These are phyloP conservation scores for Macrostomum lignano DNA, from an alignment of 1,140 invertebrate genomes.

Conservation along the genomic window DNA sequence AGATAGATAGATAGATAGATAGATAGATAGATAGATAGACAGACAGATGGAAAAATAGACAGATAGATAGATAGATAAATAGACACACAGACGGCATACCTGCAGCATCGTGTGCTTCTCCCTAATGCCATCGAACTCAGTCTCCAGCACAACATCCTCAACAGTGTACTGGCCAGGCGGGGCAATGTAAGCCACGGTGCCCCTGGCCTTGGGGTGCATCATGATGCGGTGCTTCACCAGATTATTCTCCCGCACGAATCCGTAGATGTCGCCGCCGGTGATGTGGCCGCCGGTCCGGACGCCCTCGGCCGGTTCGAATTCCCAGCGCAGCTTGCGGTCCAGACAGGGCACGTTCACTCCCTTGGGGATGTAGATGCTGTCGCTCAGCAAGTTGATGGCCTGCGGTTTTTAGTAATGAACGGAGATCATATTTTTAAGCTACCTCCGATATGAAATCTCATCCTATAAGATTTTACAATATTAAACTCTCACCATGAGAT, in stretches of 20 bases:
- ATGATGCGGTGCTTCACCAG: constrained; percentile 86
- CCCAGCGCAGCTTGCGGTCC: constrained; percentile 37
- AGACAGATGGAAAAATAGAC: no score
- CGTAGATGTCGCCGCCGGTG: constrained; percentile 86
- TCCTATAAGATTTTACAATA: no score
- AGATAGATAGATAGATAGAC: no score
- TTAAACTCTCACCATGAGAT: no score
- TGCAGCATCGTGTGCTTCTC: constrained; percentile 57
- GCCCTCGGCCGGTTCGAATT: constrained; percentile 52
- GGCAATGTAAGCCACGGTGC: constrained; percentile 81
- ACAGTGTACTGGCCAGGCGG: constrained; percentile 72
- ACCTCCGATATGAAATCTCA: no score
- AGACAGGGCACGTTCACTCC: constrained; percentile 35
- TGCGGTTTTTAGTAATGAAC: no score
- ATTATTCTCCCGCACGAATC: constrained; percentile 76
- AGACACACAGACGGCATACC: no score
- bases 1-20: no score
- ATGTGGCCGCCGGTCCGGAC: constrained; percentile 69
- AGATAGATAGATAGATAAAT: no score
- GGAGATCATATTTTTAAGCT: no score
- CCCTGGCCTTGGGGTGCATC: constrained; percentile 65
- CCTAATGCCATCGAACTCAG: constrained; percentile 84
- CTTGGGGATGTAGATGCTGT: constrained; percentile 95
- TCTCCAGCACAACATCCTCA: constrained; percentile 67
- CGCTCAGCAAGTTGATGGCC: constrained; percentile 68